Evolutionary conservation across 2,113 vertebrate genomes (phyloP).

Genomic region (Oreochromis spilurus): DNA sequence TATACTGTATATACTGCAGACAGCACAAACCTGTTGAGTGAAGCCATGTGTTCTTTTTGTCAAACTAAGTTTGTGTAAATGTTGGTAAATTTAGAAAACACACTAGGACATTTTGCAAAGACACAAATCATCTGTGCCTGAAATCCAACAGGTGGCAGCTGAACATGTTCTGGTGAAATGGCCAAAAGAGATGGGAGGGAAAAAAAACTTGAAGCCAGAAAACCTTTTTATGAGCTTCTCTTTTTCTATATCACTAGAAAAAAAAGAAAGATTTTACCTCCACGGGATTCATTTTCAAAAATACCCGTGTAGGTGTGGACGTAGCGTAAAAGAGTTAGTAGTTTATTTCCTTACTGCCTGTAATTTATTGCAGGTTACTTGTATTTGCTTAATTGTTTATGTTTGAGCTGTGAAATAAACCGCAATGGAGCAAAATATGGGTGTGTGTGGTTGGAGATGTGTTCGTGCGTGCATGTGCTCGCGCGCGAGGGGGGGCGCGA

Average conservation of each 20-base stretch:
- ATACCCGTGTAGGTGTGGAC: no score
- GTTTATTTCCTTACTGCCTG: no score
- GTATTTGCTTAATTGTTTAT: no score
- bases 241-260: not conserved
- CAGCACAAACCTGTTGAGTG: not conserved
- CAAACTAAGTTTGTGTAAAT: not conserved
- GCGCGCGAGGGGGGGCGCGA: no score
- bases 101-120: conserved; percentile 10
- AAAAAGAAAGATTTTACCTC: not conserved
- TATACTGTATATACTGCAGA: not conserved
- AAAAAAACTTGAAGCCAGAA: not conserved
- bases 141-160: conserved; percentile 31
- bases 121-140: conserved; percentile 13
- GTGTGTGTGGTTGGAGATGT: no score
- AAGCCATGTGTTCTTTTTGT: not conserved
- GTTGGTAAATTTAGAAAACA: not conserved
- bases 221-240: not conserved
- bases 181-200: not conserved
- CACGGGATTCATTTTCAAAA: not conserved
- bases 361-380: no score
- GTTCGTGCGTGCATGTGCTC: no score
- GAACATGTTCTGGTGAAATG: conserved; percentile 1
- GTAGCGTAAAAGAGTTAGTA: no score
- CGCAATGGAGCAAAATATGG: no score
- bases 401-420: no score